Percentiles rank a stretch among this genome's conserved stretches.
These are phyloP conservation scores for Macrostomum lignano DNA, from an alignment of 1,140 invertebrate genomes.

Conservation along the genomic window DNA sequence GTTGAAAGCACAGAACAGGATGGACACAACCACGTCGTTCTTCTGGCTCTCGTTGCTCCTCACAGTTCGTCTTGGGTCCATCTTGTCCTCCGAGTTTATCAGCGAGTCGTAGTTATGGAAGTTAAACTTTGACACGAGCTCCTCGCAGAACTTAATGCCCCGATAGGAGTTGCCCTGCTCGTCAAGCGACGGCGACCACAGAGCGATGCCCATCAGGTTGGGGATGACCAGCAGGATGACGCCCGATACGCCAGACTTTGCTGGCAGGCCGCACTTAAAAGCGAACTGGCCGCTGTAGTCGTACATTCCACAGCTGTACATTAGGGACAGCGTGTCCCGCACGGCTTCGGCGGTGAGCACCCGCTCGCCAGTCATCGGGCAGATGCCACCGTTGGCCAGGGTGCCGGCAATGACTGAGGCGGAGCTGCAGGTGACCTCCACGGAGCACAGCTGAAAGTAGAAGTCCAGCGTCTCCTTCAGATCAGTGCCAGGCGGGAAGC, in stretches of 20 bases:
- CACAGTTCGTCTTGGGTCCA: slow-evolving; percentile 5
- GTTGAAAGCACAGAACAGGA: too few species aligned
- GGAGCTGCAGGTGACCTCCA: slow-evolving; percentile 72
- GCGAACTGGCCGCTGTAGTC: slow-evolving; percentile 94
- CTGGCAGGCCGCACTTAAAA: slow-evolving; percentile 77
- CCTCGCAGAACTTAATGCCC: slow-evolving; percentile 54
- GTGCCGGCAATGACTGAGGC: slow-evolving; percentile 73
- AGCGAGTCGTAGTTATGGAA: slow-evolving; percentile 4
- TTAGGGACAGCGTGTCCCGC: slow-evolving; percentile 37
- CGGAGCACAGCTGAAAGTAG: slow-evolving; percentile 79
- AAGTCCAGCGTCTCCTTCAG: slow-evolving; percentile 66
- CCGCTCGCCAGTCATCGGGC: slow-evolving; percentile 72
- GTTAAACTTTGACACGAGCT: slow-evolving; percentile 4
- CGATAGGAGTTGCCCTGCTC: slow-evolving; percentile 55
- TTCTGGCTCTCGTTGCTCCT: too few species aligned
- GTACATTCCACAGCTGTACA: slow-evolving; percentile 90
- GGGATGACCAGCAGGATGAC: slow-evolving; percentile 71
- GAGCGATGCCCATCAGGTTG: slow-evolving; percentile 45
- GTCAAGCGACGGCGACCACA: slow-evolving; percentile 76
- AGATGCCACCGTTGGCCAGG: slow-evolving; percentile 85
- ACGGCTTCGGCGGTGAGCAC: slow-evolving; percentile 40
- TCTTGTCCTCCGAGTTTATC: slow-evolving; percentile 1
- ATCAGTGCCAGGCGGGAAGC: slow-evolving; percentile 14
- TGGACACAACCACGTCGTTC: too few species aligned
- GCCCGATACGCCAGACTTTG: slow-evolving; percentile 80